Conservation (phyloP, 2,113 vertebrate species). For the Burhinus oedicnemus region DNA sequence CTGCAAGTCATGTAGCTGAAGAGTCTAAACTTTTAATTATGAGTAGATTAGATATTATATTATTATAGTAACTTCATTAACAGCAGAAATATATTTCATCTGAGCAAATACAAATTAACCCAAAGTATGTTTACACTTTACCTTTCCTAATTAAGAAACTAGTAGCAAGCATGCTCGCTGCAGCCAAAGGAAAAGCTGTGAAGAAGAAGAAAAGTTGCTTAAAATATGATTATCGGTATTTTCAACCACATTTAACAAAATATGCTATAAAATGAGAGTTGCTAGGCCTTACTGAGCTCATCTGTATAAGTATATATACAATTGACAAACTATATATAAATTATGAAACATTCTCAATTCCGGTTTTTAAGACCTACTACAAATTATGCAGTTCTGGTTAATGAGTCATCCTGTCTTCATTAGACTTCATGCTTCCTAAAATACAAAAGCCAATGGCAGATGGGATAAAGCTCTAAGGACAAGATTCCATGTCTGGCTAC, state of each 20-base stretch:
- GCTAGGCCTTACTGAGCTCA: not conserved
- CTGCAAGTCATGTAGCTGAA: not conserved
- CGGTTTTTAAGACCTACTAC: not conserved
- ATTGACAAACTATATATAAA: not conserved
- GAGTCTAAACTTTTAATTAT: not conserved
- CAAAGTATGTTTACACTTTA: conserved; percentile 60
- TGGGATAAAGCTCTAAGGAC: not conserved
- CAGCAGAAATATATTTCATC: not conserved
- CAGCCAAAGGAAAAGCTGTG: conserved; percentile 88
- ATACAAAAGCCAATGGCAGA: not conserved
- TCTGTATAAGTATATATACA: not conserved
- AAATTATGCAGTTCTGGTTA: not conserved
- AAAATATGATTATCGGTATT: not conserved
- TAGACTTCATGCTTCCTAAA: not conserved
- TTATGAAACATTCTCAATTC: not conserved
- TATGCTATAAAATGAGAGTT: not conserved
- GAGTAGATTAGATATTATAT: not conserved
- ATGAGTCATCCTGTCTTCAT: not conserved
- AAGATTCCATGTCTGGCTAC: not conserved
- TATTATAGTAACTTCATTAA: not conserved
- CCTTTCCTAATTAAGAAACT: conserved; percentile 87
- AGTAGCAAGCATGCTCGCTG: conserved; percentile 83
- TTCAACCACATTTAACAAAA: not conserved
- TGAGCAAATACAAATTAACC: not conserved
- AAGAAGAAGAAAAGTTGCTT: not conserved